Base-by-base conservation (phyloP, 1,140 invertebrate species). In the Drosophila jambulina region DNA sequence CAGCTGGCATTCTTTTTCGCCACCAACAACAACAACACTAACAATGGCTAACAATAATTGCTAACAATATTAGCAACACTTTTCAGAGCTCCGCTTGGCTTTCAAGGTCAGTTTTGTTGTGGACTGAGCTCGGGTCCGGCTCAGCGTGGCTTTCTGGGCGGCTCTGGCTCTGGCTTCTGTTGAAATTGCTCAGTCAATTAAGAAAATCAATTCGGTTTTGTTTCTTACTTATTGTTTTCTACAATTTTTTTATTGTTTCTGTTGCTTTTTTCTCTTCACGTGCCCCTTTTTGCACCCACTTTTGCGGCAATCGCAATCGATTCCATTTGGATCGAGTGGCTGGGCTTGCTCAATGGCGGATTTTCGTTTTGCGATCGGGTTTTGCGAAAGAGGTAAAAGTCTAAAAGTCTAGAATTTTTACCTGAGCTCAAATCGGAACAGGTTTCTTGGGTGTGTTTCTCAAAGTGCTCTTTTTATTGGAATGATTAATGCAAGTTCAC, bases 121-220 rank as follows among this genome's bases (percentile, higher is more conserved):
- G 61, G 64, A 54, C 53, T 59, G 17, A 54, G 19, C 51, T 21
- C 19, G 75, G 43, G 76, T 84, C 51, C 53, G 71, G 68, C 64
- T 67, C 25, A 29, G 61, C 34, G 29, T 59, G 53, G 67, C 25
- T 59, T 36, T 82, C 61, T 46, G 60, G 51, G 29, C 40, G 56
- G 54, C 40, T 70, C 34, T 48, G 63, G 34, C 42, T 69, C 46
- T 42, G 48, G 62, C 46, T 79, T 63, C 72, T 87, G 84, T 80
- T 87, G 84, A 81, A 84, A 81, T 60, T 90, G 84, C 62, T 78
- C 65, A 84, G 85, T 78, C 85, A 90, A 90, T 88, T 90, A 90
- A 81, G 80, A 83, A 88, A 88, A 87, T 87, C 77, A 80, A 75
- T 83, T 87, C 67, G 45, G 80, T 71, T 83, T 80, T 69, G 71